Conservation (phyloP, 1,140 invertebrate species). For the Calosoma granatense region DNA sequence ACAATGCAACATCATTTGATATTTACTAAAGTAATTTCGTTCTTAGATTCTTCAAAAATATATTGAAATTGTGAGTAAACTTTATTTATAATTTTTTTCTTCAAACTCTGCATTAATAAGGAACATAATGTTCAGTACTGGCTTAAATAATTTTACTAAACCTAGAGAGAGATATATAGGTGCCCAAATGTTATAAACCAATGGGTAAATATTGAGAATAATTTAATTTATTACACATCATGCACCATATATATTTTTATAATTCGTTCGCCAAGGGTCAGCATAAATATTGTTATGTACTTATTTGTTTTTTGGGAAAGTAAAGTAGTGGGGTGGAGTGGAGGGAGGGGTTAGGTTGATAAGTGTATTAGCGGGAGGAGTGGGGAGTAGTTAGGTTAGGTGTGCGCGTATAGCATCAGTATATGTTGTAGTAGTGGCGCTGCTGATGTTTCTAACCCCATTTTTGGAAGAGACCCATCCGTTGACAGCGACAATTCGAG, state of each 20-base stretch:
- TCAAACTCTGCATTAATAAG: too few relatives aligned
- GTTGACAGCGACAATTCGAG: conserved; percentile 79
- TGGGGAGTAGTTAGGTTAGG: background rate
- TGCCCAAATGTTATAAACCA: too few relatives aligned
- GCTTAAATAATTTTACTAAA: too few relatives aligned
- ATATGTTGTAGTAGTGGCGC: background rate
- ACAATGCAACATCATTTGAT: too few relatives aligned
- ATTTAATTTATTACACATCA: background rate
- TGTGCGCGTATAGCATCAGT: too few relatives aligned
- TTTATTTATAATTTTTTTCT: background rate
- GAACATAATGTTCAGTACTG: too few relatives aligned
- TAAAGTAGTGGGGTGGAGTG: background rate
- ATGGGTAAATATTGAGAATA: too few relatives aligned
- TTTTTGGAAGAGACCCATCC: conserved; percentile 82
- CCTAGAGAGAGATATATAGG: too few relatives aligned
- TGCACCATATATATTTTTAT: background rate
- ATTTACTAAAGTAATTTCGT: background rate
- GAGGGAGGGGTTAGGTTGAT: background rate
- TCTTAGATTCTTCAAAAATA: background rate
- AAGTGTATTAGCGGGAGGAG: background rate
- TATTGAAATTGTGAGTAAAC: background rate
- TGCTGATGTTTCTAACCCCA: conserved; percentile 54
- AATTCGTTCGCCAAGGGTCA: background rate
- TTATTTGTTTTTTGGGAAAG: too few relatives aligned
- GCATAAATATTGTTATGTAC: background rate